These are phyloP conservation scores for Lophotriccus pileatus DNA, from an alignment of 2,797 vertebrate genomes.

Conservation along the genomic window DNA sequence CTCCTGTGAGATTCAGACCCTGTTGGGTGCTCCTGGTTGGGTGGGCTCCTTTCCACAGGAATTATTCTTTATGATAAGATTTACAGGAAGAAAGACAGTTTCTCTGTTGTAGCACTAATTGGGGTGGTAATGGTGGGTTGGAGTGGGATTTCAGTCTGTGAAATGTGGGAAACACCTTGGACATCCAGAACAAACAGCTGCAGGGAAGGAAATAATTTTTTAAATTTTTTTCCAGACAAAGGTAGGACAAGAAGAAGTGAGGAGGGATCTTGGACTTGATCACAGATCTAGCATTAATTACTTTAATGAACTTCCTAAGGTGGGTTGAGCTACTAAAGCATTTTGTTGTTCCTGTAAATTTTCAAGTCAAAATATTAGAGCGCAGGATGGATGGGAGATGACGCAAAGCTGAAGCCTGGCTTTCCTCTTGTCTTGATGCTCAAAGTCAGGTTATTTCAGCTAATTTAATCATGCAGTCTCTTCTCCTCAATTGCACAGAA, in stretches of 20 bases:
- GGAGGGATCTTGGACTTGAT: neutral
- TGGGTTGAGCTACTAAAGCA: conserved; percentile 35
- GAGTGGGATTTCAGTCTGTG: neutral
- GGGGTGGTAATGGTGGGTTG: neutral
- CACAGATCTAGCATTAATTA: neutral
- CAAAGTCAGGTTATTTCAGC: neutral
- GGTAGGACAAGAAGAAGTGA: neutral
- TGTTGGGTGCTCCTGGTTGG: neutral
- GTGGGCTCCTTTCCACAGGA: neutral
- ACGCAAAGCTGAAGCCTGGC: neutral
- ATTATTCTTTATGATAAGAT: neutral
- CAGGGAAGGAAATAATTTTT: neutral
- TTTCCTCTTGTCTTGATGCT: neutral
- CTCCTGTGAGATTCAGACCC: neutral
- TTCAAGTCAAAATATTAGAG: conserved; percentile 8
- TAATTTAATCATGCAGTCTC: neutral
- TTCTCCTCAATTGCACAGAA: neutral
- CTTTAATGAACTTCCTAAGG: conserved; percentile 52
- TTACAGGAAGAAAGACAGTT: neutral
- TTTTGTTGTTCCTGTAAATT: conserved; percentile 55
- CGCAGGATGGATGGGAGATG: neutral
- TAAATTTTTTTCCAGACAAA: neutral
- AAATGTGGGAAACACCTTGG: neutral
- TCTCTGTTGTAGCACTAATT: neutral
- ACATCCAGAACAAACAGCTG: neutral